These are phyloP conservation scores for Lithophane socia DNA, from an alignment of 2,888 invertebrate species.

Conservation along the genomic window DNA sequence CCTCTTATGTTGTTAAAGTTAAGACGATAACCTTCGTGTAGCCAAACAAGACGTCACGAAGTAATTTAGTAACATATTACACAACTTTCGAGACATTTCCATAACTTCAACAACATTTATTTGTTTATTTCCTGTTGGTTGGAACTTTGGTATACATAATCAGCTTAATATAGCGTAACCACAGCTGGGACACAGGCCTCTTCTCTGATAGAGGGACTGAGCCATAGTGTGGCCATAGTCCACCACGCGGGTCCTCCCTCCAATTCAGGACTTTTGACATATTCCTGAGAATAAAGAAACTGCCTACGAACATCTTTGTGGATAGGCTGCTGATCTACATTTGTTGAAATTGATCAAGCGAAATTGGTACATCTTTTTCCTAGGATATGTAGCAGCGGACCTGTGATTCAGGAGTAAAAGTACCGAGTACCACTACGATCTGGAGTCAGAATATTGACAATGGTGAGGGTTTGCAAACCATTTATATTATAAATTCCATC, in stretches of 20 bases:
- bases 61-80: slow-evolving; percentile 21
- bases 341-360: not conserved
- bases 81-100: slow-evolving; percentile 22
- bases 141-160: not conserved
- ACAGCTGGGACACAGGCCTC: not conserved
- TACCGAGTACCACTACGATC: not conserved
- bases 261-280: not conserved
- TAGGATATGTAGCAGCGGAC: not conserved
- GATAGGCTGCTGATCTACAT: not conserved
- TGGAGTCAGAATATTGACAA: not conserved
- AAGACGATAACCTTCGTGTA: slow-evolving; percentile 15
- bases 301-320: no score
- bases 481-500: not conserved
- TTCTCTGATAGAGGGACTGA: not conserved
- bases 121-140: not conserved
- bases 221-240: not conserved
- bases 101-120: slow-evolving; percentile 7
- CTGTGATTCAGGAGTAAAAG: not conserved
- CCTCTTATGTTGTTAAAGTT: slow-evolving; percentile 19
- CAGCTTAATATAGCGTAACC: not conserved
- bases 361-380: not conserved
- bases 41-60: slow-evolving; percentile 21
- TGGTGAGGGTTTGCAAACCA: not conserved
- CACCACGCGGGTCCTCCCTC: not conserved
- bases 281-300: not conserved